Evolutionary conservation across 1,140 invertebrate species (phyloP), one percentile per base, ranked within the genome.

Genomic region (Caenorhabditis brenneri): DNA sequence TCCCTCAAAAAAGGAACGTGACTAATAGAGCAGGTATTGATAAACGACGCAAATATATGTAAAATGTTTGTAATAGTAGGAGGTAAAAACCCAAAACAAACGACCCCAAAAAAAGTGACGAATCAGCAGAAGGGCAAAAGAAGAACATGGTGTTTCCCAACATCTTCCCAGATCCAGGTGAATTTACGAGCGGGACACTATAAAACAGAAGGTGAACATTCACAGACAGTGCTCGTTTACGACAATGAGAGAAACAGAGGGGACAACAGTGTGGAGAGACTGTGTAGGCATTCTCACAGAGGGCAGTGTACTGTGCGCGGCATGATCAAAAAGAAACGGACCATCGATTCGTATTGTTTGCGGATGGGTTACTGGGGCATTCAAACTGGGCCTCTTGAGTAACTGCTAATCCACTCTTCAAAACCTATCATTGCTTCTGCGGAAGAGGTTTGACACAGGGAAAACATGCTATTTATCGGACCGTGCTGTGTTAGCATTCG

Each of bases 321-420:
- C 29, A 42, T 3, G 65, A 74, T 42, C 0, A 74, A 65, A 74
- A 19, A 31, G 10, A 6, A 19, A 2, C 19, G 65, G 65, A 74
- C 65, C 65, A 74, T 74, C 65, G 65, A 39, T 46, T 74, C 36
- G 65, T 74, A 74, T 74, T 74, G 65, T 74, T 74, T 74, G 65
- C 65, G 22, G 65, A 74, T 74, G 65, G 22, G 65, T 74, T 74
- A 74, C 36, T n/a, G 24, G n/a, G 65, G 4, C 65, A 74, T 74
- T 74, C 65, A 74, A 74, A 74, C n/a, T 74, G 36, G n/a, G 65
- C 22, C 65, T 74, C 33, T 74, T 74, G 65, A 74, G 65, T 42
- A 42, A 74, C 65, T 74, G 65, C 36, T 74, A 74, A 74, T 74
- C 65, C 65, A 27, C 65, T 74, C 36, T 74, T 19, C 6, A 42